Conservation (phyloP, 2,113 vertebrate genomes). For the Potamarius usumacintae region DNA sequence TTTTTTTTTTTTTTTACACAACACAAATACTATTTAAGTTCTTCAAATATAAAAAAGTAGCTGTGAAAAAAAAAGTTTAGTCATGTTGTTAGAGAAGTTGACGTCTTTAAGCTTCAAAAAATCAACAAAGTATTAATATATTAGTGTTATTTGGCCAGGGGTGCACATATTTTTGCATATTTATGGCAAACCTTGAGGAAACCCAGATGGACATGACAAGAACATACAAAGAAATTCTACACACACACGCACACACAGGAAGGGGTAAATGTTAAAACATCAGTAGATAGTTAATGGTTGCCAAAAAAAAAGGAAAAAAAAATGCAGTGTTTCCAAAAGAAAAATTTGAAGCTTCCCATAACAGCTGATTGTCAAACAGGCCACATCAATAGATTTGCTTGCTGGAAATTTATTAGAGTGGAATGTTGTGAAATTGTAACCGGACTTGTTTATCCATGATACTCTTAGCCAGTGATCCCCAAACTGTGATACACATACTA, state of each 20-base stretch:
- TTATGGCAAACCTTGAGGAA: background rate
- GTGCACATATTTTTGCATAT: background rate
- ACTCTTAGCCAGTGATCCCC: too few relatives aligned
- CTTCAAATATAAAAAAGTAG: background rate
- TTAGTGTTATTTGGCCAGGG: background rate
- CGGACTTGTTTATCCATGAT: background rate
- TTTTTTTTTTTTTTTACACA: background rate
- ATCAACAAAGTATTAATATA: background rate
- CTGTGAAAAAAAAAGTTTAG: background rate
- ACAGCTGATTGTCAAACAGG: too few relatives aligned
- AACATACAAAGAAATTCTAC: background rate
- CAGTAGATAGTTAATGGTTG: background rate
- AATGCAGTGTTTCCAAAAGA: too few relatives aligned
- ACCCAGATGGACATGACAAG: background rate
- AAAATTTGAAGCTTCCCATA: background rate
- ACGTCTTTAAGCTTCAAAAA: too few relatives aligned
- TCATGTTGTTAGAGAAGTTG: too few relatives aligned
- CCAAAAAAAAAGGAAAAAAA: background rate
- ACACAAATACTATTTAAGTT: background rate
- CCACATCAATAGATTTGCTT: background rate
- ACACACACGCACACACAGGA: background rate
- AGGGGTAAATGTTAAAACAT: background rate
- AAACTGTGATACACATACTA: too few relatives aligned
- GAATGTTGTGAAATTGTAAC: background rate
- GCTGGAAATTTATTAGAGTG: background rate